These are phyloP conservation scores for Corythoichthys intestinalis DNA, from an alignment of 2,113 vertebrate species.

Conservation along the genomic window DNA sequence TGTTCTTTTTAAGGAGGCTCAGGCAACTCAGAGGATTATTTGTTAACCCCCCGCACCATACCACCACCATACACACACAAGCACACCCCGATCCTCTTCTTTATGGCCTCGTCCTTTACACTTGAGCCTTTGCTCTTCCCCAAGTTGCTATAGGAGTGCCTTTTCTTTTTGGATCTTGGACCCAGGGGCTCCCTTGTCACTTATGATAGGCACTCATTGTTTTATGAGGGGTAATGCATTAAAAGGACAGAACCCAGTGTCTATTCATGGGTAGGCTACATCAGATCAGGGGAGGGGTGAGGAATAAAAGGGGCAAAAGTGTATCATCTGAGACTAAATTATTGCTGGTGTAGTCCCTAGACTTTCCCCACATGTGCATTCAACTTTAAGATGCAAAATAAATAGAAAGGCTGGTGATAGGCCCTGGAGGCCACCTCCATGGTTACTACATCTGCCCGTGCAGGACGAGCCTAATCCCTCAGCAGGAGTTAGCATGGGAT, in stretches of 20 bases:
- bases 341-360: constrained; percentile 58
- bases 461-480: constrained; percentile 72
- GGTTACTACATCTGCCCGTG: constrained; percentile 60
- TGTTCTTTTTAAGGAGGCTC: constrained; percentile 30
- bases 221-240: constrained; percentile 31
- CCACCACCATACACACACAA: no score
- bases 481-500: constrained; percentile 59
- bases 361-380: constrained; percentile 62
- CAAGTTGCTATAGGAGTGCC: constrained; percentile 47
- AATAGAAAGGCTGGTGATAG: constrained; percentile 64
- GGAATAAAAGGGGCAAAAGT: constrained; percentile 45
- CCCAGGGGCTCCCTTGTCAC: constrained; percentile 32
- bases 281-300: constrained; percentile 35
- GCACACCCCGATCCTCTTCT: constrained; percentile 16
- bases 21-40: constrained; percentile 55
- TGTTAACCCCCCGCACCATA: constrained; percentile 3
- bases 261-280: constrained; percentile 32
- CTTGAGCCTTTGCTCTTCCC: constrained; percentile 21
- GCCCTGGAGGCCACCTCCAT: constrained; percentile 65
- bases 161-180: constrained; percentile 43
- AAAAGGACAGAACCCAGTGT: constrained; percentile 38
- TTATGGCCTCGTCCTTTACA: constrained; percentile 42
- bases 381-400: constrained; percentile 76
- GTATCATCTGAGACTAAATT: constrained; percentile 66
- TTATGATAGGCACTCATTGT: constrained; percentile 38